Base-by-base conservation (phyloP, 2,888 invertebrate species). In the Colostygia pectinataria region DNA sequence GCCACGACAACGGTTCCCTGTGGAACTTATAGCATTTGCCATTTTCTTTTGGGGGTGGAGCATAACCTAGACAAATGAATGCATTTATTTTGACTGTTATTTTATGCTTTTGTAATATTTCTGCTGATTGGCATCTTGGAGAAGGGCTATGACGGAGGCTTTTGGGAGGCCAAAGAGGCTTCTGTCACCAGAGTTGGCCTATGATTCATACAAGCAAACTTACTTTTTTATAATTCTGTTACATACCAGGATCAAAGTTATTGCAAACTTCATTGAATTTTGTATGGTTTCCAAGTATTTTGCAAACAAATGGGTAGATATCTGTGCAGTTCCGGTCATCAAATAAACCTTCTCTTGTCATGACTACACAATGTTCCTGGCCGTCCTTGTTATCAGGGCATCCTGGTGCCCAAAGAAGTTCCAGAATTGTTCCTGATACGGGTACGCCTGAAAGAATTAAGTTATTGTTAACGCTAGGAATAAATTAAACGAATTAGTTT, bases 11-110 rank as follows among this genome's bases (percentile, higher is more conserved):
- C 1, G 80, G 78, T 42, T 78, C 77, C 0, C 38, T 28, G 47
- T 78, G 78, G 37, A 74, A 73, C 34, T 80, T 80, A 53, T 78
- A 79, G 50, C 80, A 80, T 68, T 78, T 79, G 8, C 67, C 68
- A 8, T 69, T 66, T 2, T 50, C 40, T 42, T 71, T 59, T 4
- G 48, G 3, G 20, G 20, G 31, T n/a, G 44, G 55, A 13, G 43
- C 31, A 43, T 75, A 80, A n/a, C 61, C 79, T 80, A 39, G 42
- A 52, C n/a, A n/a, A n/a, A n/a, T n/a, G n/a, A n/a, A n/a, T n/a
- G n/a, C n/a, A n/a, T n/a, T n/a, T n/a, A n/a, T n/a, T n/a, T n/a
- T n/a, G n/a, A n/a, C n/a, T n/a, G n/a, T n/a, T n/a, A n/a, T n/a
- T n/a, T n/a, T n/a, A n/a, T n/a, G n/a, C n/a, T n/a, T n/a, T n/a